Evolutionary conservation across 2,113 vertebrate species (phyloP).

Genomic region (Sterna hirundo): DNA sequence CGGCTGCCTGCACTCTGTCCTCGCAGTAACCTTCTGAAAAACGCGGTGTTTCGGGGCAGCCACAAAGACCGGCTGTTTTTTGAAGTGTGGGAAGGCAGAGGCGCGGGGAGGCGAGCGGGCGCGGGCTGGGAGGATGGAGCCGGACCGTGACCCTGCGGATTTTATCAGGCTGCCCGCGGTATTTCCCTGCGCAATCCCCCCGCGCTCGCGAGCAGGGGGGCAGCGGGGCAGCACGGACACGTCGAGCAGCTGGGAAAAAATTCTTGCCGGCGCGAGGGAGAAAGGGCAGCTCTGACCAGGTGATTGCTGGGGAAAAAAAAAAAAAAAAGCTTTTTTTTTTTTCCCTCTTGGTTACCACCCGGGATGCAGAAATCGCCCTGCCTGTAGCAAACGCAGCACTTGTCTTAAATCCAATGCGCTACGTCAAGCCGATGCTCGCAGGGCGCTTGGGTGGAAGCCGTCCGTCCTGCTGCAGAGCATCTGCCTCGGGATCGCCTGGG

Average conservation of each 20-base stretch:
- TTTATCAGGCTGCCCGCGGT: neutral
- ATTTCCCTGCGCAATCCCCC: neutral
- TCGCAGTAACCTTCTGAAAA: neutral
- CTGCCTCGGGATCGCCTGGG: neutral
- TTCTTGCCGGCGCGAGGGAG: rapidly evolving
- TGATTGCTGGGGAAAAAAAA: neutral
- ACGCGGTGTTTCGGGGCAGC: rapidly evolving
- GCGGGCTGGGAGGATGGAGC: neutral
- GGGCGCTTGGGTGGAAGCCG: neutral
- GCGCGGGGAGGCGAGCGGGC: neutral
- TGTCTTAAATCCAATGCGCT: neutral
- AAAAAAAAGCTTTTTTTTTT: neutral
- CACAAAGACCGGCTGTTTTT: neutral
- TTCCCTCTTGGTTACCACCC: neutral
- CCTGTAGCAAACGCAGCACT: neutral
- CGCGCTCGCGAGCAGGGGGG: neutral
- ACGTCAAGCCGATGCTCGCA: neutral
- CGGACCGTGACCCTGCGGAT: neutral
- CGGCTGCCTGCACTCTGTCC: neutral
- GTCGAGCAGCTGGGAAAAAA: neutral
- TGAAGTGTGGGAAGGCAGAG: rapidly evolving
- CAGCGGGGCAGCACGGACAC: neutral
- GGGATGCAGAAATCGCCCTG: neutral
- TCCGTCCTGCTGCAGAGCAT: neutral
- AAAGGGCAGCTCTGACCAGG: neutral